Base-by-base conservation (phyloP, 2,797 vertebrate species). In the Neosilurus hyrtlii region DNA sequence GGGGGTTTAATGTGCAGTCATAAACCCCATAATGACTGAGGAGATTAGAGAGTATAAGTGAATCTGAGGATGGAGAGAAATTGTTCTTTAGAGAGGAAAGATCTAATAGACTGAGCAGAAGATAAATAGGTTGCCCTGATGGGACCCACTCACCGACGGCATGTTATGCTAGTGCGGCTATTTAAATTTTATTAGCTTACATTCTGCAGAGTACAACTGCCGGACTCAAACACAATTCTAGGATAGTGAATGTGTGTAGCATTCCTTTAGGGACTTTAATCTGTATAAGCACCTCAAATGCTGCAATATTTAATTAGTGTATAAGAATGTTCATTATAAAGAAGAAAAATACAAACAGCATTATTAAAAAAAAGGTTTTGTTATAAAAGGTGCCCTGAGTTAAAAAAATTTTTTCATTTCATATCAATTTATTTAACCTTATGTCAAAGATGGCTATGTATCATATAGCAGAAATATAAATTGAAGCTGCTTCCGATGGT, bases 1-100 rank as follows among this genome's bases (percentile, higher is more conserved):
- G 76, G 78, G 30, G 61, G 82, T 83, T 76, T 52, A 81, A 82
- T 82, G 65, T 65, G 71, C 57, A 66, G 70, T n/a, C 59, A 61
- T 81, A 68, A 80, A 79, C 24, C 66, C 57, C n/a, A 65, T 82
- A 65, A 65, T 59, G 66, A 81, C 68, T 37, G 65, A n/a, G 56
- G 78, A 81, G 76, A 79, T 70, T 67, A 80, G 61, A 70, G 68
- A 73, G 52, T 63, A 56, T 83, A 79, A 76, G 67, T 63, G 77
- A 84, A 73, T 84, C 63, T 80, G 59, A 43, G 61, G 77, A 79
- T 54, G 56, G 79, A 51, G 71, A 52, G 49, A 52, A 73, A 74
- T 63, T 37, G 7, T 20, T 74, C 57, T 82, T 63, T 82, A 11
- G 70, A 82, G 49, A 82, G 18, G 71, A 43, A 56, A 66, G 26